These are phyloP conservation scores for Reinhardtius hippoglossoides DNA, from an alignment of 2,113 vertebrate species.

Conservation along the genomic window DNA sequence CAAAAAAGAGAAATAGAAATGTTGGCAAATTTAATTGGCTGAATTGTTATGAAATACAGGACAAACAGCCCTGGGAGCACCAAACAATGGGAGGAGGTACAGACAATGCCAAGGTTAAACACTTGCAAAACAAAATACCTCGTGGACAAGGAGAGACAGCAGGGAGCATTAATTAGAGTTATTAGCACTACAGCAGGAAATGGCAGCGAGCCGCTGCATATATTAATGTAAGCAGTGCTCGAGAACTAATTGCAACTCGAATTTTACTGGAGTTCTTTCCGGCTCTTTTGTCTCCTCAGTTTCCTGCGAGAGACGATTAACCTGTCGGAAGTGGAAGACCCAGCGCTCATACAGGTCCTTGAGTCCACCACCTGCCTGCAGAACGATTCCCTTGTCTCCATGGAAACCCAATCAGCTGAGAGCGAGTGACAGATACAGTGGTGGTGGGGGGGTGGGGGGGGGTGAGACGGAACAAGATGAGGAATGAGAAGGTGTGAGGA, in stretches of 20 bases:
- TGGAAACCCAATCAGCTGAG: conserved; percentile 66
- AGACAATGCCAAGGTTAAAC: background rate
- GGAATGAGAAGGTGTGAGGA: background rate
- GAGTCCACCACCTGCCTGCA: conserved; percentile 55
- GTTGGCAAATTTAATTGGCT: too few species aligned
- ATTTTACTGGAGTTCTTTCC: conserved; percentile 22
- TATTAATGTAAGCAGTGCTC: conserved; percentile 1
- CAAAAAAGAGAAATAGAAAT: too few species aligned
- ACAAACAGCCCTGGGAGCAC: background rate
- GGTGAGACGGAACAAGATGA: background rate
- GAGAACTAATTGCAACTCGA: background rate
- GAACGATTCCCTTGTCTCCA: conserved; percentile 54
- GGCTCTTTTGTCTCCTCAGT: conserved; percentile 17
- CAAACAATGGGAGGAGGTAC: background rate
- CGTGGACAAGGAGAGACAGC: background rate
- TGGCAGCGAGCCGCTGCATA: background rate
- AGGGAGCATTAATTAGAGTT: background rate
- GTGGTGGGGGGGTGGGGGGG: background rate
- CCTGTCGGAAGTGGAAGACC: conserved; percentile 63
- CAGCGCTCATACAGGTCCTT: conserved; percentile 39
- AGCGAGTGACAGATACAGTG: background rate
- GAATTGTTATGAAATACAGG: background rate
- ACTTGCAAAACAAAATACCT: background rate
- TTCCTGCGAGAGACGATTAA: conserved; percentile 55
- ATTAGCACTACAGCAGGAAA: background rate